A percentile compares a stretch with the other conserved stretches of the same genome.
Evolutionary conservation across 2,797 vertebrate genomes (phyloP).

Genomic region (Cirrhinus mrigala): DNA sequence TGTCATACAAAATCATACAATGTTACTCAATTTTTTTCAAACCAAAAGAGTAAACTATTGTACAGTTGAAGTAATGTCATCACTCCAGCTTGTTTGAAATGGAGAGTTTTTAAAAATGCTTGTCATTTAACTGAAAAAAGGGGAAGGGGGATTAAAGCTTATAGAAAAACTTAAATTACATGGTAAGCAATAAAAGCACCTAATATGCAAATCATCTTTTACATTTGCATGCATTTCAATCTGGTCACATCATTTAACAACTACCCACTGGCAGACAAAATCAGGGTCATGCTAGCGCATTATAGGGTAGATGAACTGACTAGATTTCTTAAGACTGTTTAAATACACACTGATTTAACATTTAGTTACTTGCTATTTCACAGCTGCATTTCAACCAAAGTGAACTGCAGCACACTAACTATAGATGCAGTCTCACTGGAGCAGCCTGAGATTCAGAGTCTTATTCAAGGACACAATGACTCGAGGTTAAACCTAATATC

Average conservation of each 20-base stretch:
- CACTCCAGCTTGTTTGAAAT: neutral
- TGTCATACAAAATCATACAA: neutral
- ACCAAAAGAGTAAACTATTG: neutral
- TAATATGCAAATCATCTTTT: neutral
- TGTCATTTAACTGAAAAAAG: neutral
- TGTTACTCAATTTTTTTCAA: neutral
- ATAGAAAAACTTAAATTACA: neutral
- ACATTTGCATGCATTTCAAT: neutral
- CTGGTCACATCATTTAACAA: neutral
- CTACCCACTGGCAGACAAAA: neutral
- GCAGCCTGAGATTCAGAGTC: slow-evolving; percentile 6
- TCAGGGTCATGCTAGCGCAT: neutral
- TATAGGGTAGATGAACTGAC: neutral
- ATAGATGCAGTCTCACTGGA: slow-evolving; percentile 10
- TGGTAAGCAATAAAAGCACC: neutral
- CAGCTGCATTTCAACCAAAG: slow-evolving; percentile 1
- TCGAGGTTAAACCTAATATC: slow-evolving; percentile 17
- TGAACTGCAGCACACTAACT: slow-evolving; percentile 15
- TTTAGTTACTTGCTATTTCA: neutral
- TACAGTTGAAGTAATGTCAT: neutral
- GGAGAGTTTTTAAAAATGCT: neutral
- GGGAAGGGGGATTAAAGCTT: neutral
- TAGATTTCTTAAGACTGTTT: neutral
- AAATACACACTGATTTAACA: neutral
- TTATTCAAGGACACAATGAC: slow-evolving; percentile 35